Percentiles rank a stretch among this genome's conserved stretches.
Evolutionary conservation across 2,113 vertebrate species (phyloP).

Genomic region (Spea bombifrons): DNA sequence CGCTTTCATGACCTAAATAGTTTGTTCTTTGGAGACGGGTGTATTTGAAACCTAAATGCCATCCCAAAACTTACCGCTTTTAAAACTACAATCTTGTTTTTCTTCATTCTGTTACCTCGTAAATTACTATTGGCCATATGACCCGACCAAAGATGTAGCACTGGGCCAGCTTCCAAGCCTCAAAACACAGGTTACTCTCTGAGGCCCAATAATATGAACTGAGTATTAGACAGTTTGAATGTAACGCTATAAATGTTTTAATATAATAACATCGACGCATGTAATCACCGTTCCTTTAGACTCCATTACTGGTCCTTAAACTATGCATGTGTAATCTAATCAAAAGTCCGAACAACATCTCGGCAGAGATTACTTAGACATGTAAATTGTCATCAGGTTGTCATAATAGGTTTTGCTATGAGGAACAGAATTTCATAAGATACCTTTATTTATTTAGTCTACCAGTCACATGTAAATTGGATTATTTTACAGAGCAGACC

Average conservation of each 20-base stretch:
- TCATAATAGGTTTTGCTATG: neutral
- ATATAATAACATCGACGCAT: conserved; percentile 33
- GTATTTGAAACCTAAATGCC: conserved; percentile 37
- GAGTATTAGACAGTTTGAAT: conserved; percentile 26
- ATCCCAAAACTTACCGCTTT: conserved; percentile 23
- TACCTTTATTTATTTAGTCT: too few relatives aligned
- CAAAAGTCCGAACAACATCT: neutral
- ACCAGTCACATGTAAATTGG: too few relatives aligned
- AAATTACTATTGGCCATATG: conserved; percentile 37
- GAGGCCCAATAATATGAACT: conserved; percentile 32
- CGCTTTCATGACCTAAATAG: conserved; percentile 36
- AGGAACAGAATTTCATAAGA: too few relatives aligned
- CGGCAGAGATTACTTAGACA: neutral
- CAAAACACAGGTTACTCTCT: conserved; percentile 27
- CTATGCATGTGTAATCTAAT: neutral
- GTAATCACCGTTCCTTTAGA: conserved; percentile 23
- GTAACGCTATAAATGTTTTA: conserved; percentile 29
- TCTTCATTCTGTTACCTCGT: conserved; percentile 38
- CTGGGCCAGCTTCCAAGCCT: conserved; percentile 22
- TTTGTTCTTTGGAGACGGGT: conserved; percentile 33
- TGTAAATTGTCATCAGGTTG: neutral
- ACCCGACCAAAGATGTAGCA: conserved; percentile 24
- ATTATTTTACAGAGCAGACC: too few relatives aligned
- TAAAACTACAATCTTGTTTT: conserved; percentile 33
- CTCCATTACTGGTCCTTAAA: conserved; percentile 11